These are phyloP conservation scores for Microctenopoma stevenorrisi DNA, from an alignment of 2,797 vertebrate species.

Conservation along the genomic window DNA sequence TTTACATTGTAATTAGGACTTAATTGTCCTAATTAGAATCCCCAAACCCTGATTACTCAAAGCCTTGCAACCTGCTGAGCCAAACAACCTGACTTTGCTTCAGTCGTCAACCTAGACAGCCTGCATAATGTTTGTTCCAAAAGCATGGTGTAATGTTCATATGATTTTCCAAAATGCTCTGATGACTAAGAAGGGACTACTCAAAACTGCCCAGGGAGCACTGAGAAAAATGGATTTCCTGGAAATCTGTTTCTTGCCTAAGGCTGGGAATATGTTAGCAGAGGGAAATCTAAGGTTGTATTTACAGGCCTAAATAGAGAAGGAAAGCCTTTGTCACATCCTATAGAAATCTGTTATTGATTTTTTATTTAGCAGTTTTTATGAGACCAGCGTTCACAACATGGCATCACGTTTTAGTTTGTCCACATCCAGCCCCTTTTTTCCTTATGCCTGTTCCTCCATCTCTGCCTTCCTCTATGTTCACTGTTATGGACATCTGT, in stretches of 20 bases:
- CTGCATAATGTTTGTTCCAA: slow-evolving; percentile 45
- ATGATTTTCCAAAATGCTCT: slow-evolving; percentile 59
- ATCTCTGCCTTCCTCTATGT: slow-evolving; percentile 44
- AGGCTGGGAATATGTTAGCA: slow-evolving; percentile 48
- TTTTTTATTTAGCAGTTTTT: slow-evolving; percentile 53
- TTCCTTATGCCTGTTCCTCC: slow-evolving; percentile 34
- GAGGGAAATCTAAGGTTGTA: slow-evolving; percentile 39
- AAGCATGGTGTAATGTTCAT: slow-evolving; percentile 53
- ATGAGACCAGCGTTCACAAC: slow-evolving; percentile 52
- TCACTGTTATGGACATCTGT: slow-evolving; percentile 65
- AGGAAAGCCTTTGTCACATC: slow-evolving; percentile 46
- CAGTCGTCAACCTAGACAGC: slow-evolving; percentile 56
- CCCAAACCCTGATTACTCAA: slow-evolving; percentile 76
- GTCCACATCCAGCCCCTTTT: slow-evolving; percentile 14
- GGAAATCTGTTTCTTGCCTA: slow-evolving; percentile 58
- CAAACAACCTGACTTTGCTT: slow-evolving; percentile 62
- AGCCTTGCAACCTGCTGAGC: slow-evolving; percentile 69
- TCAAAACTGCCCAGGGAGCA: slow-evolving; percentile 51
- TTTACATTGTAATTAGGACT: slow-evolving; percentile 78
- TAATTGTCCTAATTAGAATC: slow-evolving; percentile 82
- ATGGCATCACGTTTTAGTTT: slow-evolving; percentile 31
- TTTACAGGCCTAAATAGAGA: slow-evolving; percentile 34
- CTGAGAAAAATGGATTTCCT: slow-evolving; percentile 63
- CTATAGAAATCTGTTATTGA: slow-evolving; percentile 48
- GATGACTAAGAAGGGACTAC: slow-evolving; percentile 63